phyloP scores from a whole-genome alignment of 2,113 vertebrate genomes.

The Pagrus major region DNA sequence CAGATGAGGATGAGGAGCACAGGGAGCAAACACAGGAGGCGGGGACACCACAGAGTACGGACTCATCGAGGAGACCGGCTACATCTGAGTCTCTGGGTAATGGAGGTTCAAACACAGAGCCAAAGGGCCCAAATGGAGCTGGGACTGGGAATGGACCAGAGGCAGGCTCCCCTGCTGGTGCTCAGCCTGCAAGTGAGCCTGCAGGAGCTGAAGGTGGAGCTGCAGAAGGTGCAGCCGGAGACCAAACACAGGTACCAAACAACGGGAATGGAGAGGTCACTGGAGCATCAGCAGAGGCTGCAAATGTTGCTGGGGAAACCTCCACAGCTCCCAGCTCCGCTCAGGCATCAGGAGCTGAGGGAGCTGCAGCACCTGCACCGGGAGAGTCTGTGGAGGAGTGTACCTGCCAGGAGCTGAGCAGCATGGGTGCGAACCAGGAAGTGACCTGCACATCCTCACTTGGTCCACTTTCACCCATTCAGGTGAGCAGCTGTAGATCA shows the following conservation, averaged over 20 bases:
- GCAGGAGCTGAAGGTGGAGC: background rate
- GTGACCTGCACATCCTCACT: constrained; percentile 72
- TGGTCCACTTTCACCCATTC: constrained; percentile 79
- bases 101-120: constrained; percentile 7
- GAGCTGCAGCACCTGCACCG: background rate
- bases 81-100: constrained; percentile 30
- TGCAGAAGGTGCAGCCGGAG: constrained; percentile 11
- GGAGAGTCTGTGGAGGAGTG: constrained; percentile 31
- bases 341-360: constrained; percentile 27
- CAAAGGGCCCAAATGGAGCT: constrained; percentile 62
- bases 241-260: constrained; percentile 5
- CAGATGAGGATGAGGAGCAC: constrained; percentile 92
- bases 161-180: constrained; percentile 14
- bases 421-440: constrained; percentile 74
- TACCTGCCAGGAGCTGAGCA: constrained; percentile 68
- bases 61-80: background rate
- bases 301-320: background rate
- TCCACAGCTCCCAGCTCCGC: constrained; percentile 10
- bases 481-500: constrained; percentile 63
- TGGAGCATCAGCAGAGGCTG: background rate
- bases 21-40: constrained; percentile 48
- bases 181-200: background rate
- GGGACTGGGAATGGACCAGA: constrained; percentile 37
- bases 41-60: constrained; percentile 13
- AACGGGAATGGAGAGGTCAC: background rate